phyloP scores from a whole-genome alignment of 2,113 vertebrate genomes.

The Rattus rattus region DNA sequence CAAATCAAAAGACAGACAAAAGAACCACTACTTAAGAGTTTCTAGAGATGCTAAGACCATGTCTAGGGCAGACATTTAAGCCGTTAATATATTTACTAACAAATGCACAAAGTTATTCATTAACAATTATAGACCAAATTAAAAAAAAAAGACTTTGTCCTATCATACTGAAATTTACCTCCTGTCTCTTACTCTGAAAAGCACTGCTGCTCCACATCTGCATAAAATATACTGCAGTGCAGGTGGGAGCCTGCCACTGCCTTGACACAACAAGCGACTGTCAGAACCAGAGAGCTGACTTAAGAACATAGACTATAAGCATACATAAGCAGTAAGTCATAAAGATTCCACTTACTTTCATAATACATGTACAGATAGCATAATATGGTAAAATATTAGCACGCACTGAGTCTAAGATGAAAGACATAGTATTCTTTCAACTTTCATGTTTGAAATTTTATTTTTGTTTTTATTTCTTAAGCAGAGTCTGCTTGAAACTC shows the following conservation, averaged over 20 bases:
- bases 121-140: background rate
- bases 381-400: constrained; percentile 4
- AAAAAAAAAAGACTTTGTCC: background rate
- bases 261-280: background rate
- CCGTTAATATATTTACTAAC: background rate
- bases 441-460: background rate
- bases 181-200: background rate
- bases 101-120: background rate
- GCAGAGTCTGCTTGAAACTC: background rate
- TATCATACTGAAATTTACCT: background rate
- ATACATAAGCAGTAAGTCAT: background rate
- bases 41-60: background rate
- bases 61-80: background rate
- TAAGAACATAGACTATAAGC: background rate
- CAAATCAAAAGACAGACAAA: background rate
- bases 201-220: background rate
- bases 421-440: constrained; percentile 4
- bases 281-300: constrained; percentile 30
- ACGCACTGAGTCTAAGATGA: background rate
- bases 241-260: background rate
- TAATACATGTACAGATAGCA: background rate
- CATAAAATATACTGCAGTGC: background rate
- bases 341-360: constrained; percentile 6
- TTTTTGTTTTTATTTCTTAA: background rate
- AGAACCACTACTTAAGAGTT: background rate